Base-by-base conservation (phyloP, 2,113 vertebrate genomes). In the Myanophis thanlyinensis region DNA sequence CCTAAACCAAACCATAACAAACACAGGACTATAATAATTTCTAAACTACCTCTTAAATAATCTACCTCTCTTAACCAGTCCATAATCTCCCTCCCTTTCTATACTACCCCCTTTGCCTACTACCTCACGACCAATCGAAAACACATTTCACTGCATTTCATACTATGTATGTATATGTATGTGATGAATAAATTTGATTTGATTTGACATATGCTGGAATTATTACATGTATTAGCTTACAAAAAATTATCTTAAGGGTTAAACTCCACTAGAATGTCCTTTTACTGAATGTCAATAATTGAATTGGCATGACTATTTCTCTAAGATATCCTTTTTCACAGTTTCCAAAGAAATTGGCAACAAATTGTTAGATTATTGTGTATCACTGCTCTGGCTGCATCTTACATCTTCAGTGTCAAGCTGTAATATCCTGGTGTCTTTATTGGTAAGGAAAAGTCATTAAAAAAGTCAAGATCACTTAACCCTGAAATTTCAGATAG, bases 391-490 rank as follows among this genome's bases (percentile, higher is more conserved):
- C 11, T 56, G 40, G 0, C 0, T 92, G 91, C 59, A 53, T 88
- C 35, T 92, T 49, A 92, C 35, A 92, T 80, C 91, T 73, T 52
- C 91, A 47, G 86, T 92, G 95, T 92, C 4, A 5, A 0, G 13
- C 1, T 88, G 0, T 46, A 51, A 13, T 3, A 88, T 92, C 52
- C 23, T 47, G 59, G 59, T 89, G 48, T 48, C 13, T 62, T 91
- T 89, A 1, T 13, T 88, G 0, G 48, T 44, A 48, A 20, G 20
- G 4, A 91, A 67, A 90, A 30, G 4, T 62, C 73, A 73, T 49
- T 49, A 90, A 20, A 90, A 89, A 91, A 91, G 12, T 91, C 46
- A 92, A 51, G 51, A 85, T 88, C 8, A 30, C 92, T 94, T 91
- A 94, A 85, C 18, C 53, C 35, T 56, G 11, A 18, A 88, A 44